A percentile compares a stretch with the other conserved stretches of the same genome.
These are phyloP conservation scores for Minunthozetes semirufus DNA, from an alignment of 2,888 invertebrate species.

Conservation along the genomic window DNA sequence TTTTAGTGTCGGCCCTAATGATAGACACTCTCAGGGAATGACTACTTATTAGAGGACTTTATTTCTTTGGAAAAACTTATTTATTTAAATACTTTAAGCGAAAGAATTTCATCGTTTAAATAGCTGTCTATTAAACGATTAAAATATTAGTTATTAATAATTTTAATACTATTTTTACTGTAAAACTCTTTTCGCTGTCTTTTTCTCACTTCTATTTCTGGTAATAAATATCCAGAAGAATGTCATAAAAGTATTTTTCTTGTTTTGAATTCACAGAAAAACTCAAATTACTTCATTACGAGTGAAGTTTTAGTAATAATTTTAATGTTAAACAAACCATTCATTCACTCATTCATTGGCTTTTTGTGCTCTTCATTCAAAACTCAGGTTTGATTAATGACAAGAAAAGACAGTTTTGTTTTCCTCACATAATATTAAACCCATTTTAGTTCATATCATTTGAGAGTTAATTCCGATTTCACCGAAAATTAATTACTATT, in stretches of 20 bases:
- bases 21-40: background rate
- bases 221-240: background rate
- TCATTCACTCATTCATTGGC: background rate
- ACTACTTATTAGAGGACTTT: background rate
- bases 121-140: background rate
- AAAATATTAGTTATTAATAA: no score
- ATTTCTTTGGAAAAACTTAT: background rate
- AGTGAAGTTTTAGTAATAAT: background rate
- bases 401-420: background rate
- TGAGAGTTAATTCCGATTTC: no score
- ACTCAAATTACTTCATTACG: background rate
- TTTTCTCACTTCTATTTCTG: background rate
- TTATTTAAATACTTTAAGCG: no score
- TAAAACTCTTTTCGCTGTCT: background rate
- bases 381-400: background rate
- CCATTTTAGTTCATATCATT: no score
- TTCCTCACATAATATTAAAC: no score
- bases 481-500: no score
- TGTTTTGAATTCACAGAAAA: background rate
- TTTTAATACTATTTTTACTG: no score
- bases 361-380: background rate
- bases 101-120: background rate
- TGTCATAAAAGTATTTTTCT: background rate
- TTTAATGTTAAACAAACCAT: background rate
- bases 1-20: background rate